phyloP scores from a whole-genome alignment of 1,140 invertebrate species.

The Papilio glaucus region DNA sequence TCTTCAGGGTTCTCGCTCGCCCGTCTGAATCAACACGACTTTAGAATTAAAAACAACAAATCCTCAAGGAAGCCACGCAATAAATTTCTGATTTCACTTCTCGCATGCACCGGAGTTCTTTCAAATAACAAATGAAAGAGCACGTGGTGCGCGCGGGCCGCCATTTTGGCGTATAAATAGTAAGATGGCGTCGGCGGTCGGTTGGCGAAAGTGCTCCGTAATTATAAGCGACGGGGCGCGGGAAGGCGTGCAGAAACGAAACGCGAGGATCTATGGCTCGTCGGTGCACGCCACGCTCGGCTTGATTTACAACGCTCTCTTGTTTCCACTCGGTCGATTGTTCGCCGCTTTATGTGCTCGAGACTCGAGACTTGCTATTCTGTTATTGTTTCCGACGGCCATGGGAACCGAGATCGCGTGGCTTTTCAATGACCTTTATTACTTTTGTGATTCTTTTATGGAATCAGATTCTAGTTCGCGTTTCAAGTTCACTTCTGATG shows the following conservation, averaged over 20 bases:
- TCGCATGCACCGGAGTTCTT: slow-evolving; percentile 43
- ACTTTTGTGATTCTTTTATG: slow-evolving; percentile 51
- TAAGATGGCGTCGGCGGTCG: slow-evolving; percentile 79
- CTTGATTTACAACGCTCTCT: slow-evolving; percentile 81
- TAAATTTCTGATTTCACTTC: slow-evolving; percentile 32
- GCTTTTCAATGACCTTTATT: slow-evolving; percentile 64
- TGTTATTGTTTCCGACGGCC: slow-evolving; percentile 76
- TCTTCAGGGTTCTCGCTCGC: slow-evolving; percentile 59
- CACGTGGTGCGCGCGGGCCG: slow-evolving; percentile 67
- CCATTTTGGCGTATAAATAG: slow-evolving; percentile 82
- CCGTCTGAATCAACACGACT: slow-evolving; percentile 48
- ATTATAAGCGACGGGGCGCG: slow-evolving; percentile 73
- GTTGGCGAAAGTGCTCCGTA: slow-evolving; percentile 81
- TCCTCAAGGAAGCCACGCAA: slow-evolving; percentile 9
- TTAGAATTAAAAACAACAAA: slow-evolving; percentile 39
- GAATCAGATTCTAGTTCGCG: slow-evolving; percentile 50
- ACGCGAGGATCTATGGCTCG: slow-evolving; percentile 77
- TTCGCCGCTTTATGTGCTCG: slow-evolving; percentile 73
- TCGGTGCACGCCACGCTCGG: slow-evolving; percentile 76
- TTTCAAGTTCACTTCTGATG: slow-evolving; percentile 57
- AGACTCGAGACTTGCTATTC: slow-evolving; percentile 64
- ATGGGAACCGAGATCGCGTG: slow-evolving; percentile 68
- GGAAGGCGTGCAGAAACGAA: slow-evolving; percentile 74
- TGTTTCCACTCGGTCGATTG: slow-evolving; percentile 77
- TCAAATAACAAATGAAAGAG: slow-evolving; percentile 74